phyloP scores from a whole-genome alignment of 2,797 vertebrate genomes.

The Gila robusta region DNA sequence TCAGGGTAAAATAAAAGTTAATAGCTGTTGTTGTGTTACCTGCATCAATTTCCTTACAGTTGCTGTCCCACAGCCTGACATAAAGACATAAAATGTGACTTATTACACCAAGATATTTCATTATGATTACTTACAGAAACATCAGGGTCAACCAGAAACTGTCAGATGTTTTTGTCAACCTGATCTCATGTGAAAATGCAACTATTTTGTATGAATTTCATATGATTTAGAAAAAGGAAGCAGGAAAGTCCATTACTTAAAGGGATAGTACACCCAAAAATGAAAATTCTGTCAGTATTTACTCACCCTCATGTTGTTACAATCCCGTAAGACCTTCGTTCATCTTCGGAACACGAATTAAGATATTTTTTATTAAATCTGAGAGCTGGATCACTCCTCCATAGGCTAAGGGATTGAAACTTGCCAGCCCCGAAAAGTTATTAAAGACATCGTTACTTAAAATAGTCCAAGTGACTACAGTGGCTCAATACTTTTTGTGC shows the following conservation, averaged over 20 bases:
- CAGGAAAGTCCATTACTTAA: neutral
- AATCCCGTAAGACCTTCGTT: no score
- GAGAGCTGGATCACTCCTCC: no score
- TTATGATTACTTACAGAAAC: neutral
- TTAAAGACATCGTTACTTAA: no score
- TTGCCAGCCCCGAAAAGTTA: no score
- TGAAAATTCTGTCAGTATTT: no score
- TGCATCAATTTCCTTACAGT: constrained; percentile 90
- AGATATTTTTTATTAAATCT: no score
- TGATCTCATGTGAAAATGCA: neutral
- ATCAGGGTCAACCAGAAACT: constrained; percentile 1
- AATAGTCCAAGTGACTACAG: no score
- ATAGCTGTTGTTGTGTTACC: constrained; percentile 71
- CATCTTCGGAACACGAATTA: no score
- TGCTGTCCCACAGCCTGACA: constrained; percentile 80
- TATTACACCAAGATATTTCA: neutral
- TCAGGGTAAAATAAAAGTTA: neutral
- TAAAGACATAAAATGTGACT: constrained; percentile 1
- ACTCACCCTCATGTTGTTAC: no score
- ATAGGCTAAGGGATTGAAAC: no score
- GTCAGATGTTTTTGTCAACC: neutral
- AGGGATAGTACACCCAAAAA: no score
- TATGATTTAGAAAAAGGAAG: neutral
- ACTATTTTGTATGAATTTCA: neutral
- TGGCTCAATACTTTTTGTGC: no score